These are phyloP conservation scores for Teleogryllus oceanicus DNA, from an alignment of 2,888 invertebrate genomes.

Conservation along the genomic window DNA sequence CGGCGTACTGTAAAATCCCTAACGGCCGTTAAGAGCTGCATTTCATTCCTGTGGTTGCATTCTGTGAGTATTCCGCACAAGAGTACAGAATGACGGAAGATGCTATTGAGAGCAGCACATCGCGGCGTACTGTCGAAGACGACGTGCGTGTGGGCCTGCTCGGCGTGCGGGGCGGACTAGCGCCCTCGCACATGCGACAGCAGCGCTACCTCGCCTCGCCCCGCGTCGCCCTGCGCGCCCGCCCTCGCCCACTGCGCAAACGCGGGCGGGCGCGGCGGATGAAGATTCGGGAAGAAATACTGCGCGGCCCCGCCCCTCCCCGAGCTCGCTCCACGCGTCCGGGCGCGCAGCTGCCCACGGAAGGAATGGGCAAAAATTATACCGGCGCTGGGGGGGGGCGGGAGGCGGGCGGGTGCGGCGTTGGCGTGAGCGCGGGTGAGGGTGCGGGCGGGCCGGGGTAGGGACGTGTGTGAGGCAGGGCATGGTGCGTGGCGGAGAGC, in stretches of 20 bases:
- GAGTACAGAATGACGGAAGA: no score
- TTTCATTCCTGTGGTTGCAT: no score
- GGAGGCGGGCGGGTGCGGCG: no score
- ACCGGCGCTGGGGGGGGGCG: constrained; percentile 19
- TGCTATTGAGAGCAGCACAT: no score
- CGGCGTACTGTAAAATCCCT: no score
- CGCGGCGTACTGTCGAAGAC: no score
- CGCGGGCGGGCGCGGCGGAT: neutral
- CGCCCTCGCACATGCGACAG: neutral
- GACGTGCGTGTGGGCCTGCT: neutral
- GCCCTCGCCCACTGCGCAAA: neutral
- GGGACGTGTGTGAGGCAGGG: no score
- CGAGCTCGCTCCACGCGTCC: neutral
- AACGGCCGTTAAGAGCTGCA: no score
- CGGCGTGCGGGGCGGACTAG: neutral
- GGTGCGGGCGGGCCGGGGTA: no score
- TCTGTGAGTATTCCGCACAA: no score
- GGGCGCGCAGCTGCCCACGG: constrained; percentile 21
- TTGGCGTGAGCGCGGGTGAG: no score
- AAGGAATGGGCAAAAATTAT: constrained; percentile 34
- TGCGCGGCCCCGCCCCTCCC: neutral
- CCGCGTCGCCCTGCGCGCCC: neutral
- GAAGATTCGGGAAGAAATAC: constrained; percentile 18
- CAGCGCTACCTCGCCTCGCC: neutral
- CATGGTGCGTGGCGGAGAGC: no score